Percentiles rank a stretch among this genome's conserved stretches.
These are phyloP conservation scores for Sitophilus oryzae DNA, from an alignment of 1,140 invertebrate genomes.

Conservation along the genomic window DNA sequence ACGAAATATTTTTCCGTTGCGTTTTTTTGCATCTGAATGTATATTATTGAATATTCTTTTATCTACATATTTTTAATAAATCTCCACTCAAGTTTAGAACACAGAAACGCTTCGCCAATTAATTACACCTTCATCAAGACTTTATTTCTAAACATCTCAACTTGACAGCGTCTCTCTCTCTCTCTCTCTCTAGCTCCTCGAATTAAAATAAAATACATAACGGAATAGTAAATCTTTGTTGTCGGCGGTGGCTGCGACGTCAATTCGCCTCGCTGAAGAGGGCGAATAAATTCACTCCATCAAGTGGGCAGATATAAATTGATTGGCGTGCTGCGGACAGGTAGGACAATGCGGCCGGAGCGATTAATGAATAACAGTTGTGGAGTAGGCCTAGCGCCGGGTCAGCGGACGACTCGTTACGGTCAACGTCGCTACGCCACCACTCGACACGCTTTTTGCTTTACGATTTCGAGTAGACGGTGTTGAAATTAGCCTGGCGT, in stretches of 20 bases:
- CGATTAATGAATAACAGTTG: constrained; percentile 32
- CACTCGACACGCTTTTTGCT: constrained; percentile 20
- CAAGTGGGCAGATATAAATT: constrained; percentile 37
- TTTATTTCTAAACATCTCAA: background rate
- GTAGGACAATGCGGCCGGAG: constrained; percentile 36
- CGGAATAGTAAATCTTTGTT: constrained; percentile 25
- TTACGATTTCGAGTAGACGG: constrained; percentile 23
- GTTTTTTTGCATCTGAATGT: no score
- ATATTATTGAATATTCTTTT: no score
- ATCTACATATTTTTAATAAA: no score
- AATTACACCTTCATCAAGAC: constrained; percentile 16
- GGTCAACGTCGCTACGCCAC: no score
- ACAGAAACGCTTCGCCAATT: no score
- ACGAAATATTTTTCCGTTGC: no score
- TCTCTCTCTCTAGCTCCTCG: constrained; percentile 7
- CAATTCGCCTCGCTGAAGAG: constrained; percentile 36
- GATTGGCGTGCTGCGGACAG: constrained; percentile 33
- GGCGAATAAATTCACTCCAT: constrained; percentile 38
- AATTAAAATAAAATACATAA: constrained; percentile 27
- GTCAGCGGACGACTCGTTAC: no score
- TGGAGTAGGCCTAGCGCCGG: constrained; percentile 15
- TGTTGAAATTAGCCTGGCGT: constrained; percentile 22
- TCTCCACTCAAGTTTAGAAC: no score
- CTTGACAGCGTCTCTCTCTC: constrained; percentile 1
- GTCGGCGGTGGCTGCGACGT: no score